These are phyloP conservation scores for Himalopsyche tibetana DNA, from an alignment of 2,888 invertebrate species.

Conservation along the genomic window DNA sequence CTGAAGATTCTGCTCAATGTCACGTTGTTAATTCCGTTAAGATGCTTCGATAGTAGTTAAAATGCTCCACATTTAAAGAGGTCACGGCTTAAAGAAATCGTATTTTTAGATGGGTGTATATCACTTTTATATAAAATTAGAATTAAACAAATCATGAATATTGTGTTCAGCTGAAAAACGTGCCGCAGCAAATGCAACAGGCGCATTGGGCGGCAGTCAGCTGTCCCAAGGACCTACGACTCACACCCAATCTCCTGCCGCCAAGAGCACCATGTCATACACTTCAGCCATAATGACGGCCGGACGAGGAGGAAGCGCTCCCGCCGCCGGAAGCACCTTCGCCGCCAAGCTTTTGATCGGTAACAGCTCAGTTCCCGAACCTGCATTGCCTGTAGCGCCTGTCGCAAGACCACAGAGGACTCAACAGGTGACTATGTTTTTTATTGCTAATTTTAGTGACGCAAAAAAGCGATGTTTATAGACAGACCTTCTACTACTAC, in stretches of 20 bases:
- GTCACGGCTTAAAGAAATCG: no score
- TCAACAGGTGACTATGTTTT: constrained; percentile 1
- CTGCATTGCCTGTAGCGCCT: constrained; percentile 69
- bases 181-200: constrained; percentile 70
- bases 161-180: constrained; percentile 71
- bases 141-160: not conserved
- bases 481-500: no score
- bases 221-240: constrained; percentile 66
- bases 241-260: constrained; percentile 65
- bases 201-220: constrained; percentile 69
- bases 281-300: constrained; percentile 78
- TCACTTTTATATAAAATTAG: no score
- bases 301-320: constrained; percentile 74
- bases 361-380: constrained; percentile 69
- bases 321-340: constrained; percentile 81
- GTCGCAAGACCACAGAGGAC: constrained; percentile 64
- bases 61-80: no score
- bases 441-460: not conserved
- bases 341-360: constrained; percentile 83
- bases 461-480: no score
- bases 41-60: no score
- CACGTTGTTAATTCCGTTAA: no score
- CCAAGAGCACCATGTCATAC: constrained; percentile 78
- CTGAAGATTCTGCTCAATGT: no score
- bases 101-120: no score